Conservation (phyloP, 2,113 vertebrate species). For the Cervus canadensis region DNA sequence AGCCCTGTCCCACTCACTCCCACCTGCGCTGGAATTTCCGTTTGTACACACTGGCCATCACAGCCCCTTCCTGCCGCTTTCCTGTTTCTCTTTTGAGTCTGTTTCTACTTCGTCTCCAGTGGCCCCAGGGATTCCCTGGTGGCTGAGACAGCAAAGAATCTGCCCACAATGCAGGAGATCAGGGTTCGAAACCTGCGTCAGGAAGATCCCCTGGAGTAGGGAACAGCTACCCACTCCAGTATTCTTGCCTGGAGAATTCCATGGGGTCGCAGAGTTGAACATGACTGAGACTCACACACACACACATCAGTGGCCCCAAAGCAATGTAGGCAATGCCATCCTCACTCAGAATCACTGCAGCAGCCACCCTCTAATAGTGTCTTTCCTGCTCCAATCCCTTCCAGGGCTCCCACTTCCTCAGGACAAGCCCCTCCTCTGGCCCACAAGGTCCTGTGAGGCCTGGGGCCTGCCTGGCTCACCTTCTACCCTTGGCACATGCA, state of each 20-base stretch:
- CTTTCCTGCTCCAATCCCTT: background rate
- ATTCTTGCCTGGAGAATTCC: background rate
- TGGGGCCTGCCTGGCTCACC: background rate
- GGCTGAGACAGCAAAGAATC: background rate
- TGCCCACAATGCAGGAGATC: background rate
- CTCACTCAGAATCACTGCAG: background rate
- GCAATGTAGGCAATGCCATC: background rate
- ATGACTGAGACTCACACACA: background rate
- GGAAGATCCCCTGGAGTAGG: background rate
- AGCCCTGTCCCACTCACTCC: background rate
- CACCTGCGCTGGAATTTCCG: background rate
- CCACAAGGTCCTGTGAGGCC: background rate
- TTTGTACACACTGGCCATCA: background rate
- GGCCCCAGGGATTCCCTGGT: background rate
- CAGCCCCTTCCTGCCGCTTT: background rate
- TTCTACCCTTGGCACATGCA: background rate
- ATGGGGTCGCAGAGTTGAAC: background rate
- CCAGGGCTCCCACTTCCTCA: background rate
- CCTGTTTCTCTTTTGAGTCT: background rate
- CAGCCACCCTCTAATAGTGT: background rate
- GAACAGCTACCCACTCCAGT: background rate
- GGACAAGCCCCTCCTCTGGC: background rate
- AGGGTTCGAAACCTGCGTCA: background rate
- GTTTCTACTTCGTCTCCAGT: background rate
- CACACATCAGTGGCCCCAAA: background rate